These are phyloP conservation scores for Stylophora pistillata DNA, from an alignment of 64 coral and sea anemone genomes.

Conservation along the genomic window DNA sequence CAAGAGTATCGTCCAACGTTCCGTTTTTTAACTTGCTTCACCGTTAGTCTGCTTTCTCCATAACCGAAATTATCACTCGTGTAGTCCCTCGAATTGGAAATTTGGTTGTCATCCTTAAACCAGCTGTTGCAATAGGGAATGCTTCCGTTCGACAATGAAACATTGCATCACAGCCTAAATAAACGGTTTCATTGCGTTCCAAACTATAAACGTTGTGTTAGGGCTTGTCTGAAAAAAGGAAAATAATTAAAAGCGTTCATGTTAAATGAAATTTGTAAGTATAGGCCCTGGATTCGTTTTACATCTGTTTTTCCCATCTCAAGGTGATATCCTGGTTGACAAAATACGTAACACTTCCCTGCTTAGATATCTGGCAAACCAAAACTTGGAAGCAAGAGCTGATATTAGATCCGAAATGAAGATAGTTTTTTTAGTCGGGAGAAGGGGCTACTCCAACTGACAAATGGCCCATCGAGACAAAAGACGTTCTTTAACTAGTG, in stretches of 20 bases:
- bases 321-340: too few species aligned
- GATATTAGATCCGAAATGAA: too few species aligned
- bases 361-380: too few species aligned
- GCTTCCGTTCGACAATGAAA: slow-evolving; percentile 53
- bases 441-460: too few species aligned
- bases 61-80: slow-evolving; percentile 51
- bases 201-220: slow-evolving; percentile 13
- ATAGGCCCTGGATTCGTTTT: neutral
- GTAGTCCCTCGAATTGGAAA: neutral
- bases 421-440: too few species aligned
- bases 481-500: too few species aligned
- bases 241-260: neutral
- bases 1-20: slow-evolving; percentile 69
- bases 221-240: slow-evolving; percentile 65
- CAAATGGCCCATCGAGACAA: too few species aligned
- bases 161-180: slow-evolving; percentile 1
- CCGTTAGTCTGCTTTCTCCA: neutral
- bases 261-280: neutral
- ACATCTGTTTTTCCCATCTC: too few species aligned
- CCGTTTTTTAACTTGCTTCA: slow-evolving; percentile 53
- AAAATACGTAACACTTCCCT: too few species aligned
- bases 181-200: slow-evolving; percentile 33
- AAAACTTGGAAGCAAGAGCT: too few species aligned
- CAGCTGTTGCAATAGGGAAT: slow-evolving; percentile 37
- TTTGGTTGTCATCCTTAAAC: slow-evolving; percentile 38